Conservation (phyloP, 2,113 vertebrate species). For the Paracanthobrama guichenoti region DNA sequence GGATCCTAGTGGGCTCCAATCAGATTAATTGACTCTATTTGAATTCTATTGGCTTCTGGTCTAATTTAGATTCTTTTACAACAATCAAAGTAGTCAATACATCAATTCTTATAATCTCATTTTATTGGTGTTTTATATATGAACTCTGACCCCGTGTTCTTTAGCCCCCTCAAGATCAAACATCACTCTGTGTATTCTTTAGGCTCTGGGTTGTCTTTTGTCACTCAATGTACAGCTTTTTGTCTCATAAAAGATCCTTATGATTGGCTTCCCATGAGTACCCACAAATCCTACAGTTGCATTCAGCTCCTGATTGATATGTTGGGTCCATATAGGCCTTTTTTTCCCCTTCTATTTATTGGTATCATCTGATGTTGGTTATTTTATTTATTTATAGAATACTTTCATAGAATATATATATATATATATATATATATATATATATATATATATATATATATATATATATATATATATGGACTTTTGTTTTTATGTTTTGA, state of each 20-base stretch:
- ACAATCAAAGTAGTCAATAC: slow-evolving; percentile 4
- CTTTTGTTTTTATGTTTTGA: too few species aligned
- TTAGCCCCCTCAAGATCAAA: slow-evolving; percentile 1
- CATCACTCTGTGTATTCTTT: not conserved
- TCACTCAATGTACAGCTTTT: not conserved
- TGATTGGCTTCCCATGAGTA: not conserved
- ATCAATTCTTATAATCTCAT: not conserved
- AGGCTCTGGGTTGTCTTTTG: slow-evolving; percentile 9
- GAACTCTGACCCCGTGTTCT: slow-evolving; percentile 31
- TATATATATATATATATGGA: too few species aligned
- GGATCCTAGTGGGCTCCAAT: slow-evolving; percentile 32
- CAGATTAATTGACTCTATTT: slow-evolving; percentile 48
- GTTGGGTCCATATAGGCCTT: too few species aligned
- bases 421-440: too few species aligned
- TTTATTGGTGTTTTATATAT: slow-evolving; percentile 14
- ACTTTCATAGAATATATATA: too few species aligned
- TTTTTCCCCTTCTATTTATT: not conserved
- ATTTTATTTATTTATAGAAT: not conserved
- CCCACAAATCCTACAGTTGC: not conserved
- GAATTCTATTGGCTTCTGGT: slow-evolving; percentile 28
- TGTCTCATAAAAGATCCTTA: not conserved
- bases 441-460: too few species aligned
- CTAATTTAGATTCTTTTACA: slow-evolving; percentile 43
- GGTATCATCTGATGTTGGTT: not conserved
- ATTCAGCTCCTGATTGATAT: not conserved